phyloP scores from a whole-genome alignment of 2,113 vertebrate species.

The Gymnobelideus leadbeateri region DNA sequence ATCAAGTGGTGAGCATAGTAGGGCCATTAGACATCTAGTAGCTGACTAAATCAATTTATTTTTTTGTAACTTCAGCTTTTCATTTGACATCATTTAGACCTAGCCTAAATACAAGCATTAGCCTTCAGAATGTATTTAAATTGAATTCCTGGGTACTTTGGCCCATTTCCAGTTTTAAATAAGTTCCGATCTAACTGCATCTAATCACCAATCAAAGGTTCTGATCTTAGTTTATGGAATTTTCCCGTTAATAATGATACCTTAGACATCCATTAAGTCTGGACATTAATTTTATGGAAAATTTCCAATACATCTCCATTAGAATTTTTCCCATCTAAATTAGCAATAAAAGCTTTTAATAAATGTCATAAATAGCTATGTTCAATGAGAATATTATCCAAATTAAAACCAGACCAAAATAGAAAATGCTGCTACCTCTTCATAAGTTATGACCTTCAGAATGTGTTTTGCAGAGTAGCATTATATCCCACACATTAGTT shows the following conservation, averaged over 20 bases:
- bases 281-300: constrained; percentile 90
- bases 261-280: constrained; percentile 89
- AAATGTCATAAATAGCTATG: constrained; percentile 88
- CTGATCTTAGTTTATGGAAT: constrained; percentile 83
- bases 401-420: constrained; percentile 87
- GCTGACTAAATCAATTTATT: constrained; percentile 70
- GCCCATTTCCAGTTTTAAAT: constrained; percentile 85
- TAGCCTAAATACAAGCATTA: constrained; percentile 83
- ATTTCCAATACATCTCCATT: constrained; percentile 88
- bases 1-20: constrained; percentile 45
- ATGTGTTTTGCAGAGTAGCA: constrained; percentile 79
- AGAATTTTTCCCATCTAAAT: constrained; percentile 85
- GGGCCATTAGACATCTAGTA: constrained; percentile 46
- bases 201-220: constrained; percentile 86
- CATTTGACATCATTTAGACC: constrained; percentile 69
- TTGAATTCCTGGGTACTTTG: constrained; percentile 88
- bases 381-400: constrained; percentile 85
- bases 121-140: constrained; percentile 87
- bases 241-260: constrained; percentile 88
- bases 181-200: constrained; percentile 84
- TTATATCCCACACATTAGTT: constrained; percentile 60
- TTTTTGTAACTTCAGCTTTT: constrained; percentile 70
- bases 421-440: constrained; percentile 82
- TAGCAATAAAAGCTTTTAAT: constrained; percentile 88
- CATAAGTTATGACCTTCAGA: constrained; percentile 82